These are phyloP conservation scores for Orycteropus afer DNA, from an alignment of 2,113 vertebrate genomes.

Conservation along the genomic window DNA sequence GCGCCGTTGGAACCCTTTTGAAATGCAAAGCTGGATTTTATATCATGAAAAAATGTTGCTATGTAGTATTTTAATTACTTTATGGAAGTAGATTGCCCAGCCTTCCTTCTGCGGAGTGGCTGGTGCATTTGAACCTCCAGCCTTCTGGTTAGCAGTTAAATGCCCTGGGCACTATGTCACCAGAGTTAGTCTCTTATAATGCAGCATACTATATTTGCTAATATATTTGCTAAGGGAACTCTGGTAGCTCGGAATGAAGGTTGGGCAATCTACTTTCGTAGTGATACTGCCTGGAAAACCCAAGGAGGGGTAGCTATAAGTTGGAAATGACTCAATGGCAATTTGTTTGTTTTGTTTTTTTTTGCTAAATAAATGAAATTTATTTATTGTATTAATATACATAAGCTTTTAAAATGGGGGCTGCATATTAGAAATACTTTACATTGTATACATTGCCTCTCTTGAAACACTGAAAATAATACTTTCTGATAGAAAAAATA, in stretches of 20 bases:
- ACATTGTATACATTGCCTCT: constrained; percentile 38
- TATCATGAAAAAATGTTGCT: constrained; percentile 37
- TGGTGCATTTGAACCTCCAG: no score
- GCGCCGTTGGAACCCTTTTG: constrained; percentile 19
- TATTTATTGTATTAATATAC: constrained; percentile 55
- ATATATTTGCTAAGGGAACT: no score
- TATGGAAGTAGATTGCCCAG: no score
- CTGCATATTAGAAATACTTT: background rate
- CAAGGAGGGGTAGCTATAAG: no score
- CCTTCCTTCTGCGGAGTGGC: no score
- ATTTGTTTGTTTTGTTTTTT: no score
- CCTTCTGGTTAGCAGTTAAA: no score
- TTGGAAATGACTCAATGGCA: no score
- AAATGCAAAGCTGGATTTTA: constrained; percentile 40
- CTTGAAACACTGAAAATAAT: constrained; percentile 42
- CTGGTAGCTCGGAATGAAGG: no score
- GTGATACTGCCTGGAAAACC: no score
- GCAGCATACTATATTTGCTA: background rate
- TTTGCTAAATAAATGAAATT: constrained; percentile 58
- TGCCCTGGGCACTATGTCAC: no score
- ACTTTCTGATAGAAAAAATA: background rate
- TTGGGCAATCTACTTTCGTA: no score
- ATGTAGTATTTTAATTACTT: constrained; percentile 47
- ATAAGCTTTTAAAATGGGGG: constrained; percentile 51
- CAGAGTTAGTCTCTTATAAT: constrained; percentile 36